These are phyloP conservation scores for Cyprinella venusta DNA, from an alignment of 2,797 vertebrate genomes.

Conservation along the genomic window DNA sequence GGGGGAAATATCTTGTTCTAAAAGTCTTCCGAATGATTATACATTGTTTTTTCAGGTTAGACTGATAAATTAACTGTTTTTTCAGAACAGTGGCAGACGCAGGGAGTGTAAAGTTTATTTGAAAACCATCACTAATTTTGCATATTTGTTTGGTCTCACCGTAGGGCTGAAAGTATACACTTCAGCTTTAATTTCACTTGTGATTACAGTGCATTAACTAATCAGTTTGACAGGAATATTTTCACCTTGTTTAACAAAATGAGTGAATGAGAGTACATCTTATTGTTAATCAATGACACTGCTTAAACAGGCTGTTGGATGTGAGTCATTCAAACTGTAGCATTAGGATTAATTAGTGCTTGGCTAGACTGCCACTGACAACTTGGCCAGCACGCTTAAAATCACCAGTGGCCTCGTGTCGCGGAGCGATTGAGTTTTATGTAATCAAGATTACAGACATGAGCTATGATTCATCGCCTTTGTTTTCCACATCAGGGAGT, in stretches of 20 bases:
- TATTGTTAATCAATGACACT: conserved; percentile 11
- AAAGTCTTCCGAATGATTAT: neutral
- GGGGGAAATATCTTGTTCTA: neutral
- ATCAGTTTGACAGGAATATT: neutral
- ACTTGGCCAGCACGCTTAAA: conserved; percentile 34
- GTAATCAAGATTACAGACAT: conserved; percentile 57
- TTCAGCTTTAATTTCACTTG: neutral
- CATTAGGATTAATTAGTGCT: conserved; percentile 18
- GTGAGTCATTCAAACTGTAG: conserved; percentile 11
- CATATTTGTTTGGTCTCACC: neutral
- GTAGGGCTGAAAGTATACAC: neutral
- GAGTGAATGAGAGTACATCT: neutral
- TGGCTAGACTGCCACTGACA: conserved; percentile 30
- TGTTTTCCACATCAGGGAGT: conserved; percentile 51
- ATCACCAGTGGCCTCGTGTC: conserved; percentile 31
- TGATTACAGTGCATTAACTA: neutral
- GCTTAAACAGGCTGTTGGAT: neutral
- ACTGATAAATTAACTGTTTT: neutral
- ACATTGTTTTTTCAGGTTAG: neutral
- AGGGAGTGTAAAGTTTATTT: neutral
- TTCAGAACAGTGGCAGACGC: neutral
- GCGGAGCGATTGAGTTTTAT: conserved; percentile 40
- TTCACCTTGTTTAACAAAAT: conserved; percentile 4
- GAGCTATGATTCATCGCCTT: conserved; percentile 51
- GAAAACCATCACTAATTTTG: neutral